Evolutionary conservation across 2,797 vertebrate species (phyloP).

Genomic region (Austrolebias charrua): DNA sequence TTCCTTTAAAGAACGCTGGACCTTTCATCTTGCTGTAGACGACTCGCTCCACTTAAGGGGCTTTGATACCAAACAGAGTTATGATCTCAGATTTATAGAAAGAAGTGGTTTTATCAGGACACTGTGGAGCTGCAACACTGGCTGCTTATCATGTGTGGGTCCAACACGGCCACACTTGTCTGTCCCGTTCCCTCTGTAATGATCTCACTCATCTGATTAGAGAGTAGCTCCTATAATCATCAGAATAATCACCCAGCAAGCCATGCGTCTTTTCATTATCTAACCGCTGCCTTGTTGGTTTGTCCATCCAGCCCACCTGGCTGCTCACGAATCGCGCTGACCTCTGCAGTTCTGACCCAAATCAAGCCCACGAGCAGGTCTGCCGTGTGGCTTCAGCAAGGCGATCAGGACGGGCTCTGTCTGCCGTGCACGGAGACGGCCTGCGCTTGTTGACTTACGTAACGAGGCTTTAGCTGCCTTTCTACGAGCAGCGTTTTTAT

Average conservation of each 20-base stretch:
- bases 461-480: slow-evolving; percentile 60
- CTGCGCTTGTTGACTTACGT: slow-evolving; percentile 62
- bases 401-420: slow-evolving; percentile 8
- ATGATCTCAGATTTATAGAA: slow-evolving; percentile 21
- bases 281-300: slow-evolving; percentile 24
- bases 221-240: slow-evolving; percentile 23
- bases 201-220: slow-evolving; percentile 28
- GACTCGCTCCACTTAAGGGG: not conserved
- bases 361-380: slow-evolving; percentile 38
- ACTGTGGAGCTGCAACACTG: slow-evolving; percentile 45
- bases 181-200: slow-evolving; percentile 11
- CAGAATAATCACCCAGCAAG: slow-evolving; percentile 20
- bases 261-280: slow-evolving; percentile 21
- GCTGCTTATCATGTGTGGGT: slow-evolving; percentile 45
- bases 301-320: slow-evolving; percentile 31
- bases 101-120: slow-evolving; percentile 39
- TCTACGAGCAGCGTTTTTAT: slow-evolving; percentile 18
- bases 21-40: too few relatives aligned
- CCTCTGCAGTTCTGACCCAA: slow-evolving; percentile 38
- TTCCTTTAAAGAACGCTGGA: too few relatives aligned
- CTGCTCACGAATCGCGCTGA: slow-evolving; percentile 26
- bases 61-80: slow-evolving; percentile 3
- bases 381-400: slow-evolving; percentile 33
- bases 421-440: slow-evolving; percentile 29
- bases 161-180: slow-evolving; percentile 30